Base-by-base conservation (phyloP, 1,140 invertebrate genomes). In the Copidosoma floridanum region DNA sequence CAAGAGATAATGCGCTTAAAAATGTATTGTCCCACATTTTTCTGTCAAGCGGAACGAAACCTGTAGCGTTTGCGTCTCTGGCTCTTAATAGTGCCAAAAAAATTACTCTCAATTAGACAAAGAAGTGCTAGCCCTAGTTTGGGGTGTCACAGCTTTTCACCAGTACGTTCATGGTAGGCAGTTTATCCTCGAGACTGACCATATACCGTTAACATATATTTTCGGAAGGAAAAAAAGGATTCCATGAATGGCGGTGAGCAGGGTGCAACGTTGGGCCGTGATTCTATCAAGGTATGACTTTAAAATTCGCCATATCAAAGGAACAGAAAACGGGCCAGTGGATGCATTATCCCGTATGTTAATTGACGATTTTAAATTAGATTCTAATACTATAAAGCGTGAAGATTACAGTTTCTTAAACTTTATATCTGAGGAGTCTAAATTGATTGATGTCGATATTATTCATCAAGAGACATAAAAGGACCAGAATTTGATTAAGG, bases 11-110 rank as follows among this genome's bases (percentile, higher is more conserved):
- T 11, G n/a, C 7, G 38, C 5, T n/a, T 41, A 41, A 16, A 11
- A 11, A 16, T 35, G 58, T 66, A 7, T 12, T 66, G 11, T 57
- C 65, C 2, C 44, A 66, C 18, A 32, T 58, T 7, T 12, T 35
- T 7, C 32, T 12, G 6, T 29, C 46, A 6, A 20, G 29, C 11
- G n/a, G 27, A 7, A 12, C 23, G 10, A 24, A 16, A 21, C 55
- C 55, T 5, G 21, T 57, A 10, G 41, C 43, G 3, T 57, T 57
- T 37, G 43, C 24, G 6, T n/a, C 20, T n/a, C 20, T 21, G 27
- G 32, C 18, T 10, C 27, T 56, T 11, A 23, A 6, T 6, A 2
- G 7, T 7, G 40, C 54, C 2, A 23, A 56, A 16, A n/a, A 16
- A 56, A 56, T 14, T 48, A 48, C 20, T 48, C 46, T 3, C 46